Percentiles rank a stretch among this genome's conserved stretches.
These are phyloP conservation scores for Timema cristinae DNA, from an alignment of 2,888 invertebrate genomes.

Conservation along the genomic window DNA sequence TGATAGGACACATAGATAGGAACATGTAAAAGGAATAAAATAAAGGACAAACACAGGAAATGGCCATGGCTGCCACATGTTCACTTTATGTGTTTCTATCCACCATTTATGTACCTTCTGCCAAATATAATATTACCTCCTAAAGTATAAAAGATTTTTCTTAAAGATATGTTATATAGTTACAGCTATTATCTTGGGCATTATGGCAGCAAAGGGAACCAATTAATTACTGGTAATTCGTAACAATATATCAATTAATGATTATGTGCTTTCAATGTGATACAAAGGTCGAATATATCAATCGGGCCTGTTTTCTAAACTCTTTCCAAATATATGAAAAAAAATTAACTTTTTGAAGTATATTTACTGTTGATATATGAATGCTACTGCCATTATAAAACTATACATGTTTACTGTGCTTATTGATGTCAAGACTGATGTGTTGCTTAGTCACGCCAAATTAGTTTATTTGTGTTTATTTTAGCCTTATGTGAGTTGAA, in stretches of 20 bases:
- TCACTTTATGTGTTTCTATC: too few species aligned
- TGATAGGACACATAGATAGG: too few species aligned
- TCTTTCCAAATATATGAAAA: constrained; percentile 17
- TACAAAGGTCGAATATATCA: constrained; percentile 16
- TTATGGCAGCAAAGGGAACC: too few species aligned
- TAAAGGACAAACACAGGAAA: too few species aligned
- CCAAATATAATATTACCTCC: too few species aligned
- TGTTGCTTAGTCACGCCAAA: constrained; percentile 18
- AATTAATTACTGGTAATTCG: not conserved
- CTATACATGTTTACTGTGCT: constrained; percentile 18
- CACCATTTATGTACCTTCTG: too few species aligned
- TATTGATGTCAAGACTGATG: constrained; percentile 25
- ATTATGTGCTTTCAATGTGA: constrained; percentile 26
- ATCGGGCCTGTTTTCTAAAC: constrained; percentile 15
- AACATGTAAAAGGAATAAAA: too few species aligned
- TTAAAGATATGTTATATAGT: too few species aligned
- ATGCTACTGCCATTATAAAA: constrained; percentile 5
- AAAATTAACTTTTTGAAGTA: constrained; percentile 20
- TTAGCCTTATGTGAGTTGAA: too few species aligned
- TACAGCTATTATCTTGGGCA: too few species aligned
- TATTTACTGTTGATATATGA: constrained; percentile 4
- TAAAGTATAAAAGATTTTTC: too few species aligned
- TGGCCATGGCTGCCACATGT: too few species aligned
- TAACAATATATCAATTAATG: constrained; percentile 1
- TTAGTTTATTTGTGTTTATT: constrained; percentile 10